Percentiles rank a stretch among this genome's conserved stretches.
phyloP scores from a whole-genome alignment of 2,113 vertebrate genomes.

The Ciconia boyciana region DNA sequence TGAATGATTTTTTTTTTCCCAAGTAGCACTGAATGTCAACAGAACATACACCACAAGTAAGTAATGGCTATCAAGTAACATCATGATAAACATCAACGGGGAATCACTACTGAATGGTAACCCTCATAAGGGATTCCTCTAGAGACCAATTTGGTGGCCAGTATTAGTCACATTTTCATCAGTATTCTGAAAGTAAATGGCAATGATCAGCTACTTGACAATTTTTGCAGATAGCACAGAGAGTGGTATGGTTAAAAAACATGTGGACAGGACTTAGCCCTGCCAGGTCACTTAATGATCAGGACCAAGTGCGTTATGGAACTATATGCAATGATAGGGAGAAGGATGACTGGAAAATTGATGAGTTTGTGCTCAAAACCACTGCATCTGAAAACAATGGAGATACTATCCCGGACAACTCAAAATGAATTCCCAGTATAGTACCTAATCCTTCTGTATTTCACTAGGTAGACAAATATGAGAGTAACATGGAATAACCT shows the following conservation, averaged over 20 bases:
- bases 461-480: background rate
- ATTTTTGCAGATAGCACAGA: background rate
- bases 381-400: background rate
- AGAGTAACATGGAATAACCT: background rate
- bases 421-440: background rate
- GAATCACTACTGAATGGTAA: background rate
- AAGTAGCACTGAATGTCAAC: background rate
- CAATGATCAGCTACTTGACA: background rate
- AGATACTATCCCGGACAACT: background rate
- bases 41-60: background rate
- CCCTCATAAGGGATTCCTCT: background rate
- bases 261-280: background rate
- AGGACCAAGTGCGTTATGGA: background rate
- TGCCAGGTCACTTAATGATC: background rate
- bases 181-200: background rate
- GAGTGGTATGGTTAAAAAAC: background rate
- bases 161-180: background rate
- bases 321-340: background rate
- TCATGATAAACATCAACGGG: background rate
- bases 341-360: background rate
- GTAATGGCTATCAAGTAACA: background rate
- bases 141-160: background rate
- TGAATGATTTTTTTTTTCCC: background rate
- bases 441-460: background rate
- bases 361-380: background rate